A percentile compares a stretch with the other conserved stretches of the same genome.
Evolutionary conservation across 2,888 invertebrate species (phyloP).

Genomic region (Fragum sueziense): DNA sequence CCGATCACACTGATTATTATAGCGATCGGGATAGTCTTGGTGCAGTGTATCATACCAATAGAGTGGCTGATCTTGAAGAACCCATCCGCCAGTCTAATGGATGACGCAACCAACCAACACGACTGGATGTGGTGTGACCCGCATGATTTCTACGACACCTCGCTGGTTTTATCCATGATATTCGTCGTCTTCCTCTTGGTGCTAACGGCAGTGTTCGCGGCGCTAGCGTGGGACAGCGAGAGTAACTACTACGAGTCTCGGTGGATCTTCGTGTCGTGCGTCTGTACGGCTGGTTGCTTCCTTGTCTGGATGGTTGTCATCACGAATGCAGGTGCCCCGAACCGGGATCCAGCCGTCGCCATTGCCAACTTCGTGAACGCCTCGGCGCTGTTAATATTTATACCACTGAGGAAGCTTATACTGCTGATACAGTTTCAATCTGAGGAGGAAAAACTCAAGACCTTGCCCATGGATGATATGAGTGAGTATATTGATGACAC

Average conservation of each 20-base stretch:
- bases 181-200: conserved; percentile 82
- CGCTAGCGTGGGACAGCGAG: conserved; percentile 81
- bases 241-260: conserved; percentile 82
- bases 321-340: conserved; percentile 76
- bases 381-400: conserved; percentile 79
- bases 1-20: conserved; percentile 79
- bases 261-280: conserved; percentile 77
- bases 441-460: conserved; percentile 61
- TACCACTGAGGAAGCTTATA: conserved; percentile 82
- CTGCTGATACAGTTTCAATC: conserved; percentile 67
- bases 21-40: conserved; percentile 74
- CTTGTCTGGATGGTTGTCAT: conserved; percentile 82
- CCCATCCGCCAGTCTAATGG: conserved; percentile 75
- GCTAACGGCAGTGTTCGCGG: conserved; percentile 81
- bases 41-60: conserved; percentile 82
- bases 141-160: conserved; percentile 78
- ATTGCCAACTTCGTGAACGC: conserved; percentile 82
- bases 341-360: conserved; percentile 81
- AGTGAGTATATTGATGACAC: conserved; percentile 28
- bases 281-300: conserved; percentile 80
- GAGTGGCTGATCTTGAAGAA: conserved; percentile 82
- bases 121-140: conserved; percentile 78
- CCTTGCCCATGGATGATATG: conserved; percentile 42
- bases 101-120: conserved; percentile 53
- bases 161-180: conserved; percentile 81